A percentile compares a stretch with the other conserved stretches of the same genome.
These are phyloP conservation scores for Andricus grossulariae DNA, from an alignment of 1,140 invertebrate species.

Conservation along the genomic window DNA sequence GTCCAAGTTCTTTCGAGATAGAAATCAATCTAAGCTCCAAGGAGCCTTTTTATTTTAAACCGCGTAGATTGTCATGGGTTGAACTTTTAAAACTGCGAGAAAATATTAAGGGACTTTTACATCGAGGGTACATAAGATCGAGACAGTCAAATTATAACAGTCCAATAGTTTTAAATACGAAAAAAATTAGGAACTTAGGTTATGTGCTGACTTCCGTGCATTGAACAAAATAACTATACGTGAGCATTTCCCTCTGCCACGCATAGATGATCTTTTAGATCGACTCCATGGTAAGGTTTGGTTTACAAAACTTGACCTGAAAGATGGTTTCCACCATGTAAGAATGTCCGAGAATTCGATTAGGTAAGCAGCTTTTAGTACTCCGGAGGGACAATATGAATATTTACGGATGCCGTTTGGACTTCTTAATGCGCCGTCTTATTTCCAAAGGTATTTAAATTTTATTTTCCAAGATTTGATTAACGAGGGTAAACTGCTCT, in stretches of 20 bases:
- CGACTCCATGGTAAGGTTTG: background rate
- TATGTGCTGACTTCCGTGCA: background rate
- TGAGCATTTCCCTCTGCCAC: no score
- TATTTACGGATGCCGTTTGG: conserved; percentile 5
- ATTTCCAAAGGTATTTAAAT: background rate
- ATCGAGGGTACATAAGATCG: background rate
- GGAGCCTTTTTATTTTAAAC: background rate
- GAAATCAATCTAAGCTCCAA: no score
- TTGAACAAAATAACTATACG: background rate
- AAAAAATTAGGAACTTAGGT: background rate
- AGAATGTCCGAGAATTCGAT: no score
- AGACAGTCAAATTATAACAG: no score
- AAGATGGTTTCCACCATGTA: no score
- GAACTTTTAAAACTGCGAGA: no score
- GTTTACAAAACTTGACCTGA: conserved; percentile 2
- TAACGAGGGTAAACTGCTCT: no score
- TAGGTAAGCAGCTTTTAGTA: no score
- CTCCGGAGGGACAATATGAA: no score
- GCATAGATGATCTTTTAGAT: no score
- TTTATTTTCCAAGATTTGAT: background rate
- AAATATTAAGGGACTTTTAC: background rate
- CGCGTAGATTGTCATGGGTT: background rate
- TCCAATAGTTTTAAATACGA: background rate
- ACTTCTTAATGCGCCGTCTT: background rate
- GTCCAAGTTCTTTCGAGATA: background rate